Evolutionary conservation across 2,113 vertebrate species (phyloP).

Genomic region (Phylloscopus trochiloides): DNA sequence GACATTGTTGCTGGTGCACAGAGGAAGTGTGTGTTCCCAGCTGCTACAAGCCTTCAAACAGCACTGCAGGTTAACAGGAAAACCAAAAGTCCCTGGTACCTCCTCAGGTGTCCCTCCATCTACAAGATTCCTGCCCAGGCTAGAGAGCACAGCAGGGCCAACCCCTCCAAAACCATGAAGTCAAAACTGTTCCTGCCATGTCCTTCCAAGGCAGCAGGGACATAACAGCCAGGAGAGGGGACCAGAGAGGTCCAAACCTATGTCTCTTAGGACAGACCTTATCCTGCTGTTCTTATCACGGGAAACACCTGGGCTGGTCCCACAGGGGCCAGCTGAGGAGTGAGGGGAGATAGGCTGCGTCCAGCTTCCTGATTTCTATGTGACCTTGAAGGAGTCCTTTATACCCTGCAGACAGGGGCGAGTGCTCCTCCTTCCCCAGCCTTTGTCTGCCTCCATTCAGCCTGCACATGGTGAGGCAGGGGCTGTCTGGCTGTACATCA

Average conservation of each 20-base stretch:
- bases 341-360: background rate
- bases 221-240: background rate
- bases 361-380: accelerated
- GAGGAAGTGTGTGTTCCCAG: accelerated
- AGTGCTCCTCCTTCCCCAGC: background rate
- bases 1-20: background rate
- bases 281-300: background rate
- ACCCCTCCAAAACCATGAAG: background rate
- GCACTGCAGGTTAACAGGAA: background rate
- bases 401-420: accelerated
- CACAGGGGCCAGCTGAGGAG: background rate
- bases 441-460: conserved; percentile 48
- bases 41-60: accelerated
- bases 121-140: background rate
- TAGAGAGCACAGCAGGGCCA: background rate
- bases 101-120: background rate
- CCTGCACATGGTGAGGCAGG: background rate
- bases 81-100: background rate
- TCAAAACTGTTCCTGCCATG: background rate
- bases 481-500: conserved; percentile 43
- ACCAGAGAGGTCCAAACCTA: background rate
- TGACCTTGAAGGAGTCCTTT: conserved; percentile 13
- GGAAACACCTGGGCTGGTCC: background rate
- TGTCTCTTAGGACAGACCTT: background rate
- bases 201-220: accelerated